Conservation (phyloP, 2,797 vertebrate genomes). For the Gallinago solitaria region DNA sequence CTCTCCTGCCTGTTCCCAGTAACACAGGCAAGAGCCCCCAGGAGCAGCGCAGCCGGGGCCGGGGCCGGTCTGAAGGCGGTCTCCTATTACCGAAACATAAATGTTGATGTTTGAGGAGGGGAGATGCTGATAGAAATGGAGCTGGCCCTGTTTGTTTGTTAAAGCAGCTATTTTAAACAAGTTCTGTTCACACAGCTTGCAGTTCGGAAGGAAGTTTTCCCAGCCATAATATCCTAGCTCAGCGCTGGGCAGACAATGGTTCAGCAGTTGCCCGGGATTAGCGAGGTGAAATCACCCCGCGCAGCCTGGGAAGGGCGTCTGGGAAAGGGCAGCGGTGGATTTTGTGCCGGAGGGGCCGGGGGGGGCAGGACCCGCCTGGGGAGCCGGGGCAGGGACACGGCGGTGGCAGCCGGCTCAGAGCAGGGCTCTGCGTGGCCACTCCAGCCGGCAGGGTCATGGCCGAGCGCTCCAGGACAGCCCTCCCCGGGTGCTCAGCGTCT, state of each 20-base stretch:
- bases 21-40: neutral
- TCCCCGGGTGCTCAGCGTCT: neutral
- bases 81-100: neutral
- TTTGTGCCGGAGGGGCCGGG: neutral
- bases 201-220: conserved; percentile 59
- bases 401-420: neutral
- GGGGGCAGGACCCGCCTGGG: neutral
- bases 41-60: fast-evolving
- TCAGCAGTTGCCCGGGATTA: conserved; percentile 54
- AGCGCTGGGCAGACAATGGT: conserved; percentile 60
- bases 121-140: conserved; percentile 33
- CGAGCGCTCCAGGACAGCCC: neutral
- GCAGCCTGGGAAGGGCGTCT: conserved; percentile 13
- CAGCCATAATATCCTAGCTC: conserved; percentile 64
- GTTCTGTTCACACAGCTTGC: conserved; percentile 55
- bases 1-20: neutral
- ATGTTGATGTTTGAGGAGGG: conserved; percentile 45
- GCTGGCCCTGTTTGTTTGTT: conserved; percentile 51
- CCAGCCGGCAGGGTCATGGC: too few relatives aligned
- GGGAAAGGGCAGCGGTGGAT: neutral
- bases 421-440: fast-evolving
- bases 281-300: conserved; percentile 8
- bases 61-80: neutral
- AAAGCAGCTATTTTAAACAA: conserved; percentile 64
- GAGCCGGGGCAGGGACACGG: fast-evolving